Evolutionary conservation across 1,140 invertebrate genomes (phyloP), one percentile per base, ranked within the genome.

Genomic region (Brachionus plicatilis): DNA sequence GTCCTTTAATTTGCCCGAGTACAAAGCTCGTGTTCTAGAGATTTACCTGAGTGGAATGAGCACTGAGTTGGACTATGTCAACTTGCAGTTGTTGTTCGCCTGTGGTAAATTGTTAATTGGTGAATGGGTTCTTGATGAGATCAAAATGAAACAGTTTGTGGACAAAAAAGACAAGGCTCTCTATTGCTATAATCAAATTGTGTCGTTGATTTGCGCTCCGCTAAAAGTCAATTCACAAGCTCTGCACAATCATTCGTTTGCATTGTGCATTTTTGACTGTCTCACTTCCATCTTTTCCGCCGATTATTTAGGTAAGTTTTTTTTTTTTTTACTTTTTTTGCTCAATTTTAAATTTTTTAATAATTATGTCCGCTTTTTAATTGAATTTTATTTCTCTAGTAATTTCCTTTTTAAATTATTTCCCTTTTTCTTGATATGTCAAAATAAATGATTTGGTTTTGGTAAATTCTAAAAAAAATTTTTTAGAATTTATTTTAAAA

Each of bases 1-100:
- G 97, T 96, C 88, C 93, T 88, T 78, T 87, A 89, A 84, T 86
- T 91, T 94, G 43, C 1, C 37, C 29, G 68, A 72, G 37, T 75
- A 72, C 41, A 50, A 47, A 12, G 17, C 20, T 11, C 45, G 45
- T 33, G 47, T 84, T 9, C 24, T 72, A 0, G 72, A 76, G 11
- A 50, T 76, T 50, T 76, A 76, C 27, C 27, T 76, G 3, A 50
- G n/a, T 3, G 72, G 72, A 14, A 76, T 76, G 43, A 24, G 45
- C 20, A 76, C 43, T 17, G 72, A 76, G 24, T 4, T 50, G 3
- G 72, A 76, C 47, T 27, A 24, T 76, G 20, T 47, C 17, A 76
- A 76, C 27, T 50, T 76, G 47, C 72, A 76, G 27, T n/a, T 76
- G 8, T 27, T 76, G 8, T 76, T 76, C 27, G 79, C 37, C 9